These are phyloP conservation scores for Drosophila siamana DNA, from an alignment of 2,888 invertebrate species.

Conservation along the genomic window DNA sequence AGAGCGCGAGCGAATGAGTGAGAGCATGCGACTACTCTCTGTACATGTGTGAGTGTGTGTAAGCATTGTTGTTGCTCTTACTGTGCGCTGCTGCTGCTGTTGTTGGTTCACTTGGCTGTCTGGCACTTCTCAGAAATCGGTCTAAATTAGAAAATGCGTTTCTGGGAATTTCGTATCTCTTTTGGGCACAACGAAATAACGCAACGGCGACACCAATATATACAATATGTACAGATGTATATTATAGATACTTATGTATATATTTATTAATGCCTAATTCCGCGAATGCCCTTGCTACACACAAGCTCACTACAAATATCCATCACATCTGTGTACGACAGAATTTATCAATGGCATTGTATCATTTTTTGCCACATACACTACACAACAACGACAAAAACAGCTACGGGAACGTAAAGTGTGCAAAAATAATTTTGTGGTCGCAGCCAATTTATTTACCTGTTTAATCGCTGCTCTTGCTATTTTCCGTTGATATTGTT, in stretches of 20 bases:
- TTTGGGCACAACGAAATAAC: slow-evolving; percentile 73
- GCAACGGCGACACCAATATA: slow-evolving; percentile 61
- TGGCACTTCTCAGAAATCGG: slow-evolving; percentile 84
- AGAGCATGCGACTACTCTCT: slow-evolving; percentile 23
- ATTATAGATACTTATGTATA: slow-evolving; percentile 34
- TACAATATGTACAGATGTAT: slow-evolving; percentile 44
- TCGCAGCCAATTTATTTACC: slow-evolving; percentile 59
- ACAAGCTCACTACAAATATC: not conserved
- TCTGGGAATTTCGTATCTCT: slow-evolving; percentile 83
- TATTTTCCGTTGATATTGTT: slow-evolving; percentile 42
- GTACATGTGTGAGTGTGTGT: slow-evolving; percentile 26
- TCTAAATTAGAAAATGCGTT: slow-evolving; percentile 85
- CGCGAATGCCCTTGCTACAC: slow-evolving; percentile 45
- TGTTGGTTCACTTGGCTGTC: slow-evolving; percentile 63
- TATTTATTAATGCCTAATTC: slow-evolving; percentile 38
- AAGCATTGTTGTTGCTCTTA: slow-evolving; percentile 69
- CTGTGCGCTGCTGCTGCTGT: slow-evolving; percentile 47
- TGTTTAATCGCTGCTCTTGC: slow-evolving; percentile 58
- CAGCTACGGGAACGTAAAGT: slow-evolving; percentile 6
- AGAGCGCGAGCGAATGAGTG: slow-evolving; percentile 20
- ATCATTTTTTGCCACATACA: slow-evolving; percentile 44
- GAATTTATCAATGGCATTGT: slow-evolving; percentile 61
- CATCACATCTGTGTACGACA: slow-evolving; percentile 6
- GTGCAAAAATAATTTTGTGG: slow-evolving; percentile 22
- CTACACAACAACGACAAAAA: slow-evolving; percentile 7